Percentiles rank a stretch among this genome's conserved stretches.
These are phyloP conservation scores for Ceryle rudis DNA, from an alignment of 2,797 vertebrate species.

Conservation along the genomic window DNA sequence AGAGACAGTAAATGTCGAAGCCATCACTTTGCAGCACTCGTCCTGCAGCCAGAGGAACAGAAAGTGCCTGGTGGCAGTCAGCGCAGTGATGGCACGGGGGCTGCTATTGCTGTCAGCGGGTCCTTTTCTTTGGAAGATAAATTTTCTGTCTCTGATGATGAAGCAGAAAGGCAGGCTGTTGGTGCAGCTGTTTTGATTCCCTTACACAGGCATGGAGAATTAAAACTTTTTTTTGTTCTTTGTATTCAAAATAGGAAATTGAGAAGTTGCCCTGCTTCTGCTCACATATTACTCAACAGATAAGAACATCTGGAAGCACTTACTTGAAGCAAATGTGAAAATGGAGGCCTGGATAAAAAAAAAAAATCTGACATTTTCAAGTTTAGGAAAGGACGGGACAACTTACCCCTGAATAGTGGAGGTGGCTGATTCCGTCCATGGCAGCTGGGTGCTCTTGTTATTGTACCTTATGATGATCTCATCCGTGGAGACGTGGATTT, in stretches of 20 bases:
- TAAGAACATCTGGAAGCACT: neutral
- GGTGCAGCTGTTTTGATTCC: neutral
- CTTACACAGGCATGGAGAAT: neutral
- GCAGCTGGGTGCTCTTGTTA: neutral
- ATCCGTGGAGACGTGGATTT: neutral
- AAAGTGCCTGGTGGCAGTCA: neutral
- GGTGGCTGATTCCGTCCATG: neutral
- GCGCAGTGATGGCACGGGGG: neutral
- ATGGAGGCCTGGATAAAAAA: neutral
- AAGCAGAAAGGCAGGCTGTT: neutral
- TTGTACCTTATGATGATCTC: constrained; percentile 13
- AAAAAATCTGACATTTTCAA: neutral
- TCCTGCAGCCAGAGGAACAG: neutral
- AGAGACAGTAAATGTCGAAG: constrained; percentile 17
- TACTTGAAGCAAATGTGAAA: neutral
- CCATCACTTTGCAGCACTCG: fast-evolving
- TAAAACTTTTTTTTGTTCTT: neutral
- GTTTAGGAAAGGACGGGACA: neutral
- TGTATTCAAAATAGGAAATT: neutral
- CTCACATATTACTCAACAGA: neutral
- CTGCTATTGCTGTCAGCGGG: fast-evolving
- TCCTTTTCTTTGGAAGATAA: neutral
- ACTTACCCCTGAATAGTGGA: constrained; percentile 55
- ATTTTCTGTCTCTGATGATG: neutral
- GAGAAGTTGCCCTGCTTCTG: neutral